Base-by-base conservation (phyloP, 2,113 vertebrate genomes). In the Dipodomys ordii region DNA sequence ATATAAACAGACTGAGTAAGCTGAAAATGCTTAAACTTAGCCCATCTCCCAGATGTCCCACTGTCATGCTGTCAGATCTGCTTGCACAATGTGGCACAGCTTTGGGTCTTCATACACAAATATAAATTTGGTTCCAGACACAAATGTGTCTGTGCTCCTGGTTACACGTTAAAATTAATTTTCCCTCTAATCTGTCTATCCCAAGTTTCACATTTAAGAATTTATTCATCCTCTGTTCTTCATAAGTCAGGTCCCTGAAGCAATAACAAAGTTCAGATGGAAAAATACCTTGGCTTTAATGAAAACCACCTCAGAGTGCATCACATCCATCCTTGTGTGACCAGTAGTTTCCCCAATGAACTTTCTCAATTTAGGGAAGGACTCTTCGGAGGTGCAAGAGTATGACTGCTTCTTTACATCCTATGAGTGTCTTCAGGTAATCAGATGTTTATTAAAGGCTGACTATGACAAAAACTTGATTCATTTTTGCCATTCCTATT, bases 151-250 rank as follows among this genome's bases (percentile, higher is more conserved):
- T 90, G 83, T 88, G 71, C 76, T 95, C n/a, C 81, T 96, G 44
- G 82, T 93, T 95, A 94, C 71, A 90, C 62, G 90, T 87, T 88
- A 92, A 95, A 96, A 94, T 96, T 96, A 97, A 95, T 96, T 95
- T 94, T 67, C 44, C 35, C 84, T 93, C 74, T 96, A 95, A 95
- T 97, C 95, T 84, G 88, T 94, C 32, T 65, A 89, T 95, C 65
- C n/a, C 57, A 15, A 83, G 35, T 93, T 90, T 93, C 74, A 90
- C 73, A 77, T 92, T 96, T 95, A 90, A 92, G 67, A 95, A 95
- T 95, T 94, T 94, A 93, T 94, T 90, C 65, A 90, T 93, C 74
- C 90, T 65, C n/a, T 62, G 76, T 35, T 95, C 83, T 93, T 49
- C 87, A 95, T 96, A 96, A 97, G 93, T 97, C 85, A 96, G 92